A percentile compares a stretch with the other conserved stretches of the same genome.
phyloP scores from a whole-genome alignment of 2,113 vertebrate species.

The Pomatostomus ruficeps region DNA sequence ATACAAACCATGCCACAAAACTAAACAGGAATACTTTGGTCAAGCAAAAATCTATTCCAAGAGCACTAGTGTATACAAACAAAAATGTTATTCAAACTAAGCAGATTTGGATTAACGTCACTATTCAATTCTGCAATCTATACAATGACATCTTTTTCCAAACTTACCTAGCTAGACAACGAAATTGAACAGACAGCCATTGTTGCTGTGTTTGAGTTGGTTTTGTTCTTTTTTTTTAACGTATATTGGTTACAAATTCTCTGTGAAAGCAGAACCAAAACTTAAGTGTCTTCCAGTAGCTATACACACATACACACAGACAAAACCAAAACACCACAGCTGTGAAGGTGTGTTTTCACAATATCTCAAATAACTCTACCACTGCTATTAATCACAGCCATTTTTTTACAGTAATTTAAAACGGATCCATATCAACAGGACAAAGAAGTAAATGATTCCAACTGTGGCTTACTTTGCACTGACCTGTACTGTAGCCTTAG shows the following conservation, averaged over 20 bases:
- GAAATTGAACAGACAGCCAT: slow-evolving; percentile 3
- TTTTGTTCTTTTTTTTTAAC: neutral
- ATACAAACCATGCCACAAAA: slow-evolving; percentile 71
- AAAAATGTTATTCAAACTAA: neutral
- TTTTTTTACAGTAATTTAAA: neutral
- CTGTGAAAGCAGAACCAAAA: slow-evolving; percentile 29
- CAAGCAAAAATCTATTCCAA: slow-evolving; percentile 65
- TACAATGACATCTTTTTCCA: neutral
- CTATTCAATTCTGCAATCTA: neutral
- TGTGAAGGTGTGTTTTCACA: neutral
- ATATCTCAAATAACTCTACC: neutral
- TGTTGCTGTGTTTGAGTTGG: neutral
- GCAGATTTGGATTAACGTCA: neutral
- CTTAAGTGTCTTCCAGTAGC: neutral
- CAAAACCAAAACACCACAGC: neutral
- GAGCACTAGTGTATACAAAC: slow-evolving; percentile 4
- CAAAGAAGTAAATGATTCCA: neutral
- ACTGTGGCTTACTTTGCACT: neutral
- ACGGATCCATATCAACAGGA: neutral
- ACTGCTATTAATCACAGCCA: neutral
- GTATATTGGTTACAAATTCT: neutral
- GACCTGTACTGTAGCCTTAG: neutral
- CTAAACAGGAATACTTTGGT: slow-evolving; percentile 77
- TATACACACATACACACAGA: neutral
- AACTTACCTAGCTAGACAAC: slow-evolving; percentile 34